These are phyloP conservation scores for Ammodytes marinus DNA, from an alignment of 2,113 vertebrate genomes.

Conservation along the genomic window DNA sequence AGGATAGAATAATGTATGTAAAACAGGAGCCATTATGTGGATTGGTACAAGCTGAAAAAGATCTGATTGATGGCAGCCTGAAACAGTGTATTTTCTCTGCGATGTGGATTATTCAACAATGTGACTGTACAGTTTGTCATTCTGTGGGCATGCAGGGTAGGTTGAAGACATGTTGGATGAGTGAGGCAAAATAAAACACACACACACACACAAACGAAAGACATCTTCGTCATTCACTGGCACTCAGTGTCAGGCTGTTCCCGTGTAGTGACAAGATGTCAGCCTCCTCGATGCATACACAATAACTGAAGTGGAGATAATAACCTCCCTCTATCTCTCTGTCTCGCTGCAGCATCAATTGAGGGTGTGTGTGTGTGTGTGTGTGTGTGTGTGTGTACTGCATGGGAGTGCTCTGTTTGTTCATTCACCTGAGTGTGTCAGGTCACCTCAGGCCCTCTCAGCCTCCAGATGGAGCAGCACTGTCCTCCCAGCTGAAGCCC, in stretches of 20 bases:
- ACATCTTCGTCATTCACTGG: constrained; percentile 22
- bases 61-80: background rate
- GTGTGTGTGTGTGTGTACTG: background rate
- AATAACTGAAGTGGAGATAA: constrained; percentile 27
- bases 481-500: constrained; percentile 13
- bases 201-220: constrained; percentile 4
- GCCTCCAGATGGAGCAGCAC: constrained; percentile 45
- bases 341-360: background rate
- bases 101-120: background rate
- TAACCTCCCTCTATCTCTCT: constrained; percentile 18
- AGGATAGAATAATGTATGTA: background rate
- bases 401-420: constrained; percentile 1
- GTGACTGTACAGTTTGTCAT: constrained; percentile 16
- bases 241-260: constrained; percentile 24
- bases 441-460: constrained; percentile 23
- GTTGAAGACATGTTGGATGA: background rate
- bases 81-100: background rate
- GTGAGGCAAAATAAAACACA: background rate
- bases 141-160: background rate
- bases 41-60: background rate
- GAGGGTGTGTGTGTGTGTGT: background rate
- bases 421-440: constrained; percentile 10
- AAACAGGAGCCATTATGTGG: background rate
- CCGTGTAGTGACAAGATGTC: constrained; percentile 43
- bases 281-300: constrained; percentile 23